These are phyloP conservation scores for Carpatolechia fugitivella DNA, from an alignment of 2,888 invertebrate genomes.

Conservation along the genomic window DNA sequence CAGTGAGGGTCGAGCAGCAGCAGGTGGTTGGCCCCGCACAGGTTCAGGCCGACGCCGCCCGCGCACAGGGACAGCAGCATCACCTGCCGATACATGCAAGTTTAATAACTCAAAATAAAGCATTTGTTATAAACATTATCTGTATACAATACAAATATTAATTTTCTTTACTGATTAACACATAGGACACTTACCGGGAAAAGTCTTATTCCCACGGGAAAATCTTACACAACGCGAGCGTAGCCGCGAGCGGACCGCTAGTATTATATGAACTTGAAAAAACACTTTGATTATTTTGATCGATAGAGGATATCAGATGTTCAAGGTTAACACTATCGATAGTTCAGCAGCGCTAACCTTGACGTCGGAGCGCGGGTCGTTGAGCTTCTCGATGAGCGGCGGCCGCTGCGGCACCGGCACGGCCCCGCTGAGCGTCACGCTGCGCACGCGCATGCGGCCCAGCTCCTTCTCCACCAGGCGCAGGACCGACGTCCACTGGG, in stretches of 20 bases:
- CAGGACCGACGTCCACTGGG: conserved; percentile 94
- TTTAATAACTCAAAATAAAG: neutral
- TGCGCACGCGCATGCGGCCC: conserved; percentile 63
- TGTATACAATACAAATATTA: no score
- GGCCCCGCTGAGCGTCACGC: conserved; percentile 80
- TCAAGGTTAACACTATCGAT: no score
- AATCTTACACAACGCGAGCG: no score
- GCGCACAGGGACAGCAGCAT: conserved; percentile 94
- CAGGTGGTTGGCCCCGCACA: conserved; percentile 95
- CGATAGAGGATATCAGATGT: no score
- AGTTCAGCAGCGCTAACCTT: no score
- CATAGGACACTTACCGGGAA: no score
- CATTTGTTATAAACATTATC: no score
- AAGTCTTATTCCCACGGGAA: no score
- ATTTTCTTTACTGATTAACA: no score
- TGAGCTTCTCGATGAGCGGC: conserved; percentile 85
- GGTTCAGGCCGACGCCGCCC: conserved; percentile 96
- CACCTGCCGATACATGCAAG: conserved; percentile 60
- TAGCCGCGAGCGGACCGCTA: no score
- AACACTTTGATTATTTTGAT: no score
- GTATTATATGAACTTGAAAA: no score
- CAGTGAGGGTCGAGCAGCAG: conserved; percentile 95
- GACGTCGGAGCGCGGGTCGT: conserved; percentile 78
- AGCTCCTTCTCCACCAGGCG: conserved; percentile 85
- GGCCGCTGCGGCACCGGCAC: conserved; percentile 86